Evolutionary conservation across 2,797 vertebrate species (phyloP).

Genomic region (Xenentodon cancila): DNA sequence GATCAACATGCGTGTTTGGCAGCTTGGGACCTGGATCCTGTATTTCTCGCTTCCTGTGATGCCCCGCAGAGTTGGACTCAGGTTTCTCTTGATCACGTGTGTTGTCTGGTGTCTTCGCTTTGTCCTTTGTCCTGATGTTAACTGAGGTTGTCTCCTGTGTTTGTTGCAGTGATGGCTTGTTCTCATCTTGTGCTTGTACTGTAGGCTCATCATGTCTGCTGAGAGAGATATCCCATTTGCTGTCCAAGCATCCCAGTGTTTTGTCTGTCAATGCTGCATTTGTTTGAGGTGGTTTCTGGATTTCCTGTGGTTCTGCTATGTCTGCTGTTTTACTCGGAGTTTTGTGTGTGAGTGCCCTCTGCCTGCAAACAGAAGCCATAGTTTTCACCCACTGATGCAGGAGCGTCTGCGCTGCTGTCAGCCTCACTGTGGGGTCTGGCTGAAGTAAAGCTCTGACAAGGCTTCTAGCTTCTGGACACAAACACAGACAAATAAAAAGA

Average conservation of each 20-base stretch:
- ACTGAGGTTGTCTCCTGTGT: conserved; percentile 22
- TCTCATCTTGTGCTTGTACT: conserved; percentile 18
- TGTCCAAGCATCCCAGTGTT: conserved; percentile 11
- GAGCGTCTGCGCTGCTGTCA: conserved; percentile 88
- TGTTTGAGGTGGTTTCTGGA: conserved; percentile 23
- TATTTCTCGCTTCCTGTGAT: conserved; percentile 9
- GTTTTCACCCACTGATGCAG: conserved; percentile 90
- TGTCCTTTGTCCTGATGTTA: conserved; percentile 14
- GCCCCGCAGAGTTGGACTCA: conserved; percentile 17
- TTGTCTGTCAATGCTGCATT: conserved; percentile 30
- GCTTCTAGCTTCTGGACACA: conserved; percentile 87
- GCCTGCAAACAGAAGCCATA: conserved; percentile 74
- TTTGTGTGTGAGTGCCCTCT: conserved; percentile 70
- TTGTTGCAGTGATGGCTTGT: conserved; percentile 20
- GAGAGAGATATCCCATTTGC: conserved; percentile 5
- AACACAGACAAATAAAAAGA: conserved; percentile 2
- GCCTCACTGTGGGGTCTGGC: conserved; percentile 86
- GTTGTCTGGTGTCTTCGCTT: conserved; percentile 22
- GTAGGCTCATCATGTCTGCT: conserved; percentile 11
- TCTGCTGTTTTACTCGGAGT: conserved; percentile 17
- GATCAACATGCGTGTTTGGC: conserved; percentile 17
- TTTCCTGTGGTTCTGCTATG: conserved; percentile 30
- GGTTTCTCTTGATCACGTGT: conserved; percentile 30
- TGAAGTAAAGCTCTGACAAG: conserved; percentile 89
- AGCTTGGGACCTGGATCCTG: conserved; percentile 16